Evolutionary conservation across 2,113 vertebrate species (phyloP).

Genomic region (Myrmecobius fasciatus): DNA sequence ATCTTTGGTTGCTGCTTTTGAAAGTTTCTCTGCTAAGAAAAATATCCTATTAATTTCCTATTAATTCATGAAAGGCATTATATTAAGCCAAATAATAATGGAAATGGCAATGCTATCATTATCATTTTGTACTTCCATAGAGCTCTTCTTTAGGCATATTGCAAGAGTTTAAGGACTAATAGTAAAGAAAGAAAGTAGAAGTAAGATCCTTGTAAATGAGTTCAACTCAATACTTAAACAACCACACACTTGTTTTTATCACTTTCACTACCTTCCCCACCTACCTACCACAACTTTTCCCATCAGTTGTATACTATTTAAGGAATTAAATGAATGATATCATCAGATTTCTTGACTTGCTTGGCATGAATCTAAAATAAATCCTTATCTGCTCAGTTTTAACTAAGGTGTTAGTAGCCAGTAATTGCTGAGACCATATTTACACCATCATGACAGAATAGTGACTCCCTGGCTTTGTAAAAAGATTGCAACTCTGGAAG

Average conservation of each 20-base stretch:
- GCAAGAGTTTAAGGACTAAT: slow-evolving; percentile 30
- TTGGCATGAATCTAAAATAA: background rate
- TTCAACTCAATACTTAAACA: slow-evolving; percentile 46
- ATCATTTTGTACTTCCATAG: background rate
- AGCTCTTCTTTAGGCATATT: slow-evolving; percentile 13
- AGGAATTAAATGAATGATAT: slow-evolving; percentile 21
- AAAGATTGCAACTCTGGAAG: background rate
- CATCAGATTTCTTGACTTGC: background rate
- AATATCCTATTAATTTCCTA: slow-evolving; percentile 39
- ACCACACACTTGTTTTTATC: slow-evolving; percentile 1
- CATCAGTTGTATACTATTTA: slow-evolving; percentile 11
- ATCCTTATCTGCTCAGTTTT: background rate
- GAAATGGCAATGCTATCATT: background rate
- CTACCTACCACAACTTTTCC: slow-evolving; percentile 47
- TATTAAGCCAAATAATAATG: slow-evolving; percentile 10
- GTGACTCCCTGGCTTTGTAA: background rate
- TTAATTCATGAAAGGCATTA: slow-evolving; percentile 58
- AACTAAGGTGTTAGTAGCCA: background rate
- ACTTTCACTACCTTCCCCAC: slow-evolving; percentile 7
- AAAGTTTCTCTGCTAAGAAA: slow-evolving; percentile 63
- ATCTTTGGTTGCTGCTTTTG: background rate
- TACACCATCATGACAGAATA: background rate
- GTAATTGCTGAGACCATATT: background rate
- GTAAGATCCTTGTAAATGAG: slow-evolving; percentile 33
- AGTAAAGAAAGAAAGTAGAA: slow-evolving; percentile 55